A percentile compares a stretch with the other conserved stretches of the same genome.
phyloP scores from a whole-genome alignment of 2,888 invertebrate genomes.

The Noctuana brunneofusca region DNA sequence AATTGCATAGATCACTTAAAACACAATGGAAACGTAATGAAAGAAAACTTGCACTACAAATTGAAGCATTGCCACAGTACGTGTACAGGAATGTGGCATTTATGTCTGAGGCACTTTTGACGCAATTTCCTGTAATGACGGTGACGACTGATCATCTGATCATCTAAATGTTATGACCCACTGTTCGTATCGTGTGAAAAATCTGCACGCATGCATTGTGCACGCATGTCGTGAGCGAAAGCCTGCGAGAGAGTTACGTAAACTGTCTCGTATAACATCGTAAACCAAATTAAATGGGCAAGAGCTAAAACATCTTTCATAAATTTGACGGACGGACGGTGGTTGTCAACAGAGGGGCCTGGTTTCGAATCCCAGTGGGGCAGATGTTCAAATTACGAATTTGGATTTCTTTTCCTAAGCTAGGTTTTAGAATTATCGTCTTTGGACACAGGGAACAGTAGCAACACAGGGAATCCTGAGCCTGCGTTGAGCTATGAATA shows the following conservation, averaged over 20 bases:
- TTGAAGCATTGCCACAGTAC: conserved; percentile 7
- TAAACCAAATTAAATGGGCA: background rate
- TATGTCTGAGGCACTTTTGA: conserved; percentile 15
- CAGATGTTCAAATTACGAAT: no score
- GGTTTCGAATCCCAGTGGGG: no score
- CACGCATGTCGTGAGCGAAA: conserved; percentile 70
- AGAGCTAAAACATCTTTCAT: background rate
- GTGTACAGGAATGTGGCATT: conserved; percentile 10
- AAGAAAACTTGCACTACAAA: conserved; percentile 7
- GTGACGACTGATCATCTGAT: conserved; percentile 27
- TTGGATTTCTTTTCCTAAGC: no score
- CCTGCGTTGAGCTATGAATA: no score
- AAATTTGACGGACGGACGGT: background rate
- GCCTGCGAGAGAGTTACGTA: conserved; percentile 57
- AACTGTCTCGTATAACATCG: conserved; percentile 38
- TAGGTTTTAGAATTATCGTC: no score
- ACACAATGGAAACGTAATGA: background rate
- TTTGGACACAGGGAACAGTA: no score
- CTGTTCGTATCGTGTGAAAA: conserved; percentile 57
- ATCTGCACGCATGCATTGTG: conserved; percentile 61
- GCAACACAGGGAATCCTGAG: no score
- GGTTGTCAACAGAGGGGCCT: no score
- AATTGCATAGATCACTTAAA: background rate
- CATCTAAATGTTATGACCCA: conserved; percentile 34
- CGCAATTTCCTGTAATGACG: conserved; percentile 26